Conservation (phyloP, 2,113 vertebrate species). For the Crocuta crocuta region DNA sequence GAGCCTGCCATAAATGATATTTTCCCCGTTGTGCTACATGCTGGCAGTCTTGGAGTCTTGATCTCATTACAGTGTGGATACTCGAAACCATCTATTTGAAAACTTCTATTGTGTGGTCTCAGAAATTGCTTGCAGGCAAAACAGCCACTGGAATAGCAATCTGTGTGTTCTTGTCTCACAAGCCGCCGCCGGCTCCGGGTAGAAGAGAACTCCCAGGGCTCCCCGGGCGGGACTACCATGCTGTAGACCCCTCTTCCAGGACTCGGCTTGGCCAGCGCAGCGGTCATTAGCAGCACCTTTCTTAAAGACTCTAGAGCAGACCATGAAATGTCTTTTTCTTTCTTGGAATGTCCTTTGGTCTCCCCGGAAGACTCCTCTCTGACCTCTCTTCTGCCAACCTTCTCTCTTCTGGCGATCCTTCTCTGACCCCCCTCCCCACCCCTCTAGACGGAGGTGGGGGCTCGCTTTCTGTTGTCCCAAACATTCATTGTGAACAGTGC, state of each 20-base stretch:
- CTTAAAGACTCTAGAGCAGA: not conserved
- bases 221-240: not conserved
- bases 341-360: not conserved
- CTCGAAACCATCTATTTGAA: conserved; percentile 74
- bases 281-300: not conserved
- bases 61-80: conserved; percentile 72
- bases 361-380: not conserved
- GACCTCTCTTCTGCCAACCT: not conserved
- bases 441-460: not conserved
- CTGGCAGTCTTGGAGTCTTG: conserved; percentile 63
- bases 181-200: not conserved
- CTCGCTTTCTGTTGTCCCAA: not conserved
- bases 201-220: not conserved
- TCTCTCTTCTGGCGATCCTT: not conserved
- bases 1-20: conserved; percentile 42
- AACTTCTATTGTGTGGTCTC: conserved; percentile 69
- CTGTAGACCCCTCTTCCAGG: not conserved
- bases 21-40: conserved; percentile 52
- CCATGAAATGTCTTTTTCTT: not conserved
- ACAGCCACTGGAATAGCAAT: conserved; percentile 56
- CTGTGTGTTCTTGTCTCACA: conserved; percentile 26
- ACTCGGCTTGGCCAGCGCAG: not conserved
- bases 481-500: not conserved
- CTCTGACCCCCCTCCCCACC: not conserved
- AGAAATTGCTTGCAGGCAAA: conserved; percentile 69